Percentiles rank a stretch among this genome's conserved stretches.
Conservation (phyloP, 2,113 vertebrate genomes). For the Haliaeetus leucogaster region DNA sequence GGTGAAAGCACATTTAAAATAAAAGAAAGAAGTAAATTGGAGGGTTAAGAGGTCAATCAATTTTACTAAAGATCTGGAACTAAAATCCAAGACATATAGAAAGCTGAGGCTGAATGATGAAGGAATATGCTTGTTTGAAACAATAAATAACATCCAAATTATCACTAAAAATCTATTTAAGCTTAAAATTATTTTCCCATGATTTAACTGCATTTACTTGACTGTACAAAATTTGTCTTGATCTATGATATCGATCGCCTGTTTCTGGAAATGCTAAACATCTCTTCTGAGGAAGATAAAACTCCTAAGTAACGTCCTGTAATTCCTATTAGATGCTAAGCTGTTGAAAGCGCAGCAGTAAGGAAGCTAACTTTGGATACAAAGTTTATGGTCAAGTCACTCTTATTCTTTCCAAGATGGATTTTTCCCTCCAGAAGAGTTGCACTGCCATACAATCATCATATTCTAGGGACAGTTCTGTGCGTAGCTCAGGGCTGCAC, state of each 20-base stretch:
- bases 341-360: background rate
- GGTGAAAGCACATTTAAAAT: background rate
- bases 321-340: background rate
- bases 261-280: background rate
- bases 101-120: background rate
- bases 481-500: background rate
- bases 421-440: background rate
- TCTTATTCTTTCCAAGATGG: background rate
- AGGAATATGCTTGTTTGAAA: background rate
- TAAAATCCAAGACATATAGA: background rate
- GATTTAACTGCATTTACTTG: background rate
- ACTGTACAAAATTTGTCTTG: background rate
- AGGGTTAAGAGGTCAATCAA: background rate
- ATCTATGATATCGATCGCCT: background rate
- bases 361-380: background rate
- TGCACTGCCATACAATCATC: background rate
- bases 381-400: background rate
- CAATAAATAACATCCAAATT: background rate
- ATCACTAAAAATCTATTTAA: background rate
- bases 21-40: background rate
- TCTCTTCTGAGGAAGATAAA: background rate
- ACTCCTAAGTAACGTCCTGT: background rate
- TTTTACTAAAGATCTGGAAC: background rate
- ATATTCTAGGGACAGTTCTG: background rate
- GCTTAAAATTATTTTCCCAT: background rate